Percentiles rank a stretch among this genome's conserved stretches.
Conservation (phyloP, 1,140 invertebrate species). For the Caenorhabditis latens region DNA sequence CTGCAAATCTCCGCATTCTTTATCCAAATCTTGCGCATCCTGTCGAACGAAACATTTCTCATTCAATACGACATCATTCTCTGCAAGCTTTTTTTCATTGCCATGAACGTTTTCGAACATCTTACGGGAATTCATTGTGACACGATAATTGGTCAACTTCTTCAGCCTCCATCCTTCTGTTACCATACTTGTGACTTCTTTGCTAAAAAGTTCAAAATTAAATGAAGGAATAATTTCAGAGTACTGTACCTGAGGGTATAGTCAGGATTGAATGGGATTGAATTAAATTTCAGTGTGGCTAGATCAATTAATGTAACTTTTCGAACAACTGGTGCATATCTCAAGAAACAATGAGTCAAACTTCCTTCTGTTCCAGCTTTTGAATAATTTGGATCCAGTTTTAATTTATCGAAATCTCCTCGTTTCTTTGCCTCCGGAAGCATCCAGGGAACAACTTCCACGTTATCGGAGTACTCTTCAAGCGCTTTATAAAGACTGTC, state of each 20-base stretch:
- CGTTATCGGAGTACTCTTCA: constrained; percentile 22
- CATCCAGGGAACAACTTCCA: constrained; percentile 35
- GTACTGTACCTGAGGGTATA: not conserved
- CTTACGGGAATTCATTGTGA: constrained; percentile 42
- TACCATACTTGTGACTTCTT: constrained; percentile 25
- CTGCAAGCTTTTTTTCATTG: not conserved
- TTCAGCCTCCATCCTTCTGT: constrained; percentile 27
- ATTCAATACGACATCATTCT: constrained; percentile 35
- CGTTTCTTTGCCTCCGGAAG: constrained; percentile 4
- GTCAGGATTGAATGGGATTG: constrained; percentile 31
- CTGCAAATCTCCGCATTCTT: constrained; percentile 40
- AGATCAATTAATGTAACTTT: constrained; percentile 19
- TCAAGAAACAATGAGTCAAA: constrained; percentile 25
- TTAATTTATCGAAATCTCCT: constrained; percentile 34
- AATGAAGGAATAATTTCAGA: not conserved
- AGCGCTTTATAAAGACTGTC: constrained; percentile 14
- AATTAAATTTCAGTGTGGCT: constrained; percentile 20
- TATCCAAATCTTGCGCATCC: constrained; percentile 48
- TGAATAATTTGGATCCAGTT: constrained; percentile 40
- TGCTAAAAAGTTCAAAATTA: not conserved
- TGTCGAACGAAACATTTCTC: constrained; percentile 37
- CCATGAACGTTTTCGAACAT: not conserved
- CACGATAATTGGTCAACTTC: constrained; percentile 24
- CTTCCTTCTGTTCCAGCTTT: constrained; percentile 44
- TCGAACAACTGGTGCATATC: constrained; percentile 40